These are phyloP conservation scores for Empidonax traillii DNA, from an alignment of 2,113 vertebrate species.

Conservation along the genomic window DNA sequence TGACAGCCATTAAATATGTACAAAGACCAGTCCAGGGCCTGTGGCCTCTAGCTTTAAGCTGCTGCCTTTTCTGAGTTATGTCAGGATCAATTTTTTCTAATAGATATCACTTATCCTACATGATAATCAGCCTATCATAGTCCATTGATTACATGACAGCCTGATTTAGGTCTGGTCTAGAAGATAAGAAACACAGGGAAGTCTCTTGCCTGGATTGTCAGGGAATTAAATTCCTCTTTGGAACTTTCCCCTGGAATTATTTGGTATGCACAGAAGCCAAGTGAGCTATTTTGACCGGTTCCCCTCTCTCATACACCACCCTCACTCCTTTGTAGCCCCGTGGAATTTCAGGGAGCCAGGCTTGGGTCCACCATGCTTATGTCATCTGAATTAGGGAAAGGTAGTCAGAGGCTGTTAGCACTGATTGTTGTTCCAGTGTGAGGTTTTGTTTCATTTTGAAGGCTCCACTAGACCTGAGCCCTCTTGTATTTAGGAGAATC, in stretches of 20 bases:
- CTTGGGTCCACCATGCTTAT: background rate
- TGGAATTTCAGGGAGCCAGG: background rate
- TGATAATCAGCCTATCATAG: conserved; percentile 76
- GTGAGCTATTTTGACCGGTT: background rate
- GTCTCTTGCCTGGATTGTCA: background rate
- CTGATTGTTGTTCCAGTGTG: background rate
- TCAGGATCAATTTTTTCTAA: conserved; percentile 77
- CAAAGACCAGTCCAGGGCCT: conserved; percentile 62
- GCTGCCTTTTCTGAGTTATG: conserved; percentile 66
- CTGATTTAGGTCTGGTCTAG: conserved; percentile 62
- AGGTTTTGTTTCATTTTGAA: background rate
- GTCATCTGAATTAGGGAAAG: background rate
- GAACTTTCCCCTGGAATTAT: conserved; percentile 25
- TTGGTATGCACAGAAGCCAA: background rate
- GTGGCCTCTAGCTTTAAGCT: conserved; percentile 68
- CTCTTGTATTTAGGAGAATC: background rate
- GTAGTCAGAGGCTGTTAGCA: background rate
- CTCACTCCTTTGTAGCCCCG: fast-evolving
- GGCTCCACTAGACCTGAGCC: background rate
- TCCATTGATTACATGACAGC: conserved; percentile 73
- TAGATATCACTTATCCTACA: conserved; percentile 77
- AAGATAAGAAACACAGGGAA: conserved; percentile 69
- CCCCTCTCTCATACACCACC: too few relatives aligned
- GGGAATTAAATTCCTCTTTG: conserved; percentile 3
- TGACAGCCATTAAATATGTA: conserved; percentile 72